Percentiles rank a stretch among this genome's conserved stretches.
These are phyloP conservation scores for Thyatira batis DNA, from an alignment of 2,888 invertebrate genomes.

Conservation along the genomic window DNA sequence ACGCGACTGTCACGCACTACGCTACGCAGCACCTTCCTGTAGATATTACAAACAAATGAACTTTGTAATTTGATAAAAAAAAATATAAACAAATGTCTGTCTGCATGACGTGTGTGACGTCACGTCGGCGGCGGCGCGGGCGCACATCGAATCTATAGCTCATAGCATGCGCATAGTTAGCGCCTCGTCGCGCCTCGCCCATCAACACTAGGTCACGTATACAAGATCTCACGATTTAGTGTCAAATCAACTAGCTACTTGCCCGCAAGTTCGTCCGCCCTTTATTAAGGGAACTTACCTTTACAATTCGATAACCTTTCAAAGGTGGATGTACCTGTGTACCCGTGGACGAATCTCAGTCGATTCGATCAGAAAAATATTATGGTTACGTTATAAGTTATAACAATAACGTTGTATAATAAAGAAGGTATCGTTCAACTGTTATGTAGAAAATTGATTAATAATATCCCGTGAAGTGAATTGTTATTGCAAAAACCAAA, in stretches of 20 bases:
- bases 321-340: no score
- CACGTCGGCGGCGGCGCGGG: no score
- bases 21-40: slow-evolving; percentile 21
- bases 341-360: no score
- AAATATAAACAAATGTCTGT: slow-evolving; percentile 42
- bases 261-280: background rate
- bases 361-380: no score
- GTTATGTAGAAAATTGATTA: no score
- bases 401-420: no score
- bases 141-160: background rate
- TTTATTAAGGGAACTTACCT: background rate
- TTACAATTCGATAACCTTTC: background rate
- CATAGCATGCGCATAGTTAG: slow-evolving; percentile 10
- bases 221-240: slow-evolving; percentile 1
- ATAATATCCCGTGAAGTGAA: no score
- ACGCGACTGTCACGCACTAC: slow-evolving; percentile 28
- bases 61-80: slow-evolving; percentile 48
- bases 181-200: background rate
- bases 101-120: slow-evolving; percentile 4
- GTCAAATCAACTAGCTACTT: background rate
- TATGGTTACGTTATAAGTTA: no score
- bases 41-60: slow-evolving; percentile 37
- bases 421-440: no score
- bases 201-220: slow-evolving; percentile 21
- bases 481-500: no score